These are phyloP conservation scores for Brachyptera putata DNA, from an alignment of 2,888 invertebrate genomes.

Conservation along the genomic window DNA sequence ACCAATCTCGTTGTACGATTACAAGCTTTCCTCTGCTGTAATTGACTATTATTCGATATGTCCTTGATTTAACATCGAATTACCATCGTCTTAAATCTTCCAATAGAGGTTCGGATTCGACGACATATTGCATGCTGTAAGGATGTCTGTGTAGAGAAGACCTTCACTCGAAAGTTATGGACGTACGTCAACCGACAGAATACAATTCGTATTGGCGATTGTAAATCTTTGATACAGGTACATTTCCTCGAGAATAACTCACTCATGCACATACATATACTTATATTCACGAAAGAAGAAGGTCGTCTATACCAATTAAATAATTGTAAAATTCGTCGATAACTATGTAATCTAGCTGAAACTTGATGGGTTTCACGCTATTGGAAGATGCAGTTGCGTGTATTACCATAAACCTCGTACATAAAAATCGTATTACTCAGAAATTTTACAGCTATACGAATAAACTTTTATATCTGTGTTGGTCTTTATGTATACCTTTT, in stretches of 20 bases:
- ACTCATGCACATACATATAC: not conserved
- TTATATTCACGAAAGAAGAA: too few relatives aligned
- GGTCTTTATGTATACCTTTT: too few relatives aligned
- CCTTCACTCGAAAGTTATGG: slow-evolving; percentile 3
- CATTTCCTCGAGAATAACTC: slow-evolving; percentile 4
- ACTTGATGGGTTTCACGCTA: too few relatives aligned
- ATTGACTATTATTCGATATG: not conserved
- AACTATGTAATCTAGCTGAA: too few relatives aligned
- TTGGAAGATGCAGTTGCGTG: too few relatives aligned
- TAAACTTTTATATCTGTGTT: too few relatives aligned
- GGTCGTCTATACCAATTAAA: too few relatives aligned
- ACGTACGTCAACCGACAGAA: not conserved
- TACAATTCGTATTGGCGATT: slow-evolving; percentile 7
- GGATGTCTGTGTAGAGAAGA: not conserved
- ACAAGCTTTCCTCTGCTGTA: not conserved
- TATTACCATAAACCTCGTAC: too few relatives aligned
- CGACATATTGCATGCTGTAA: not conserved
- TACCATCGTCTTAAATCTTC: not conserved
- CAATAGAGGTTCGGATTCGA: not conserved
- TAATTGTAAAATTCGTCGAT: too few relatives aligned
- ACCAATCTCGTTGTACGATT: not conserved
- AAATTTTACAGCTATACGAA: too few relatives aligned
- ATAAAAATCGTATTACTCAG: too few relatives aligned
- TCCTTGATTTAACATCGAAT: not conserved
- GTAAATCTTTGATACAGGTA: slow-evolving; percentile 8